A percentile compares a stretch with the other conserved stretches of the same genome.
Conservation (phyloP, 2,113 vertebrate species). For the Callaeas wilsoni region DNA sequence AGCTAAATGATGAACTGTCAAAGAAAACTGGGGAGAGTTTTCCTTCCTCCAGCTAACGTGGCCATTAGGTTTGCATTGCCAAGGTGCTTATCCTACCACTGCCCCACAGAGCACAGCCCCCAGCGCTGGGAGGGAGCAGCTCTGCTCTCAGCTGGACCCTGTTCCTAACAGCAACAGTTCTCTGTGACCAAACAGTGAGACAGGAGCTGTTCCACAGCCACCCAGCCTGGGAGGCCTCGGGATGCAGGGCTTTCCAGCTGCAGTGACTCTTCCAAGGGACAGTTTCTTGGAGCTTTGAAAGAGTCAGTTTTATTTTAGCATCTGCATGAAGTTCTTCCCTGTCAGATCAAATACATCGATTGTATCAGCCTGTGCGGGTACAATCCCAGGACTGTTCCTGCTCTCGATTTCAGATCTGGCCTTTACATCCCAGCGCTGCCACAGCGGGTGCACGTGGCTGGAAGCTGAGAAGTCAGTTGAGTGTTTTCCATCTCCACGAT, state of each 20-base stretch:
- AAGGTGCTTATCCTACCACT: rapidly evolving
- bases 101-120: neutral
- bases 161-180: rapidly evolving
- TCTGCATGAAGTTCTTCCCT: neutral
- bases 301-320: neutral
- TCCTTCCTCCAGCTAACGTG: neutral
- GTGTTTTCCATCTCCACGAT: neutral
- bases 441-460: neutral
- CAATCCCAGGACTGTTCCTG: neutral
- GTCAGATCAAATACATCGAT: neutral
- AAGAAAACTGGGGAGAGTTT: neutral
- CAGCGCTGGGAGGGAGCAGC: neutral
- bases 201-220: neutral
- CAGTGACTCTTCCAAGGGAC: neutral
- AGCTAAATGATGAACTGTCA: neutral
- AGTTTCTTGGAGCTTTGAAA: neutral
- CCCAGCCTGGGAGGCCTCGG: neutral
- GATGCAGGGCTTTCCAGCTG: neutral
- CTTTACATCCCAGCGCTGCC: neutral
- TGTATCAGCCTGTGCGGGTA: neutral
- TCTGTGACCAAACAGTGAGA: neutral
- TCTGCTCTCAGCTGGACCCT: neutral
- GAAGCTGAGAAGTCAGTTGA: neutral
- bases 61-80: neutral
- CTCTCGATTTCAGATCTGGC: neutral